Base-by-base conservation (phyloP, 2,888 invertebrate species). In the Eupeodes luniger region DNA sequence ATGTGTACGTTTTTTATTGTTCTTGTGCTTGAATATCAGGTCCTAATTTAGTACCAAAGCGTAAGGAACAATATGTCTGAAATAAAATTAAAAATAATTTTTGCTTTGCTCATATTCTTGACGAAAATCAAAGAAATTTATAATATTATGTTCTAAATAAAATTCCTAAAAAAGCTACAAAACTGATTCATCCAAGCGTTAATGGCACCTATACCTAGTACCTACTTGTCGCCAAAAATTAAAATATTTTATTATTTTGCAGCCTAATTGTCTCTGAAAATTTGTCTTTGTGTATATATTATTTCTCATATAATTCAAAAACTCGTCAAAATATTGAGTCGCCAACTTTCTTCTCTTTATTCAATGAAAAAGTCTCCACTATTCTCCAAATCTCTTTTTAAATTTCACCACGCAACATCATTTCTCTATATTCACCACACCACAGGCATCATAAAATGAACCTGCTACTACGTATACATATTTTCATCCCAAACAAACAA, bases 401-500 rank as follows among this genome's bases (percentile, higher is more conserved):
- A 70, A 64, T 75, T 78, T 79, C 82, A 62, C 69, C 82, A 82
- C 79, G 70, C 19, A 47, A 27, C 9, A 16, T 49, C 36, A 27
- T 9, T 16, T 49, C n/a, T 36, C 44, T 16, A 6, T 62, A 64
- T 55, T 81, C 85, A 78, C 85, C 85, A 85, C 85, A 78, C 85
- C 85, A 85, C 77, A 64, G 57, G 5, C 5, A 34, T 36, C 19
- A 57, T 16, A 47, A 27, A 55, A 59, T n/a, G 34, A 40, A 40
- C 40, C 40, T 40, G 40, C 40, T 40, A 0, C 40, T 40, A 40
- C 5, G 2, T 2, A 19, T 2, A 4, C 34, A 75, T 57, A 27
- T 64, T 78, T 51, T 40, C 40, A 75, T 57, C 75, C 83, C 61
- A 87, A 87, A 83, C 61, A 87, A 87, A 83, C 76, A 82, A 76